Evolutionary conservation across 2,797 vertebrate species (phyloP), one percentile per base, ranked within the genome.

Genomic region (Epinephelus coioides): DNA sequence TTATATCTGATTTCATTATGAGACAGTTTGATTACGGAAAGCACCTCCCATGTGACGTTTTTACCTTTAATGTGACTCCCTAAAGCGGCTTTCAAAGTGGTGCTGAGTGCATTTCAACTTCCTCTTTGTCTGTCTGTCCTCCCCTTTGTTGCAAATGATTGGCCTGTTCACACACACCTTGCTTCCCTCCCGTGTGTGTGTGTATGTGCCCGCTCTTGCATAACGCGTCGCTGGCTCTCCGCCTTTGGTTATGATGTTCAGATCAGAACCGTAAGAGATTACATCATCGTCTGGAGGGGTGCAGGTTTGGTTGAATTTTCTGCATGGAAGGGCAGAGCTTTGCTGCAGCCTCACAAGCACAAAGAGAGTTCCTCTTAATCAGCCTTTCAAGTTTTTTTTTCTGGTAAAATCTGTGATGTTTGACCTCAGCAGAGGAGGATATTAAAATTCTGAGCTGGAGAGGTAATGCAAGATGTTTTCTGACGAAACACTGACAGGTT

Each of bases 221-320:
- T 92, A 94, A 95, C 70, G 46, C 74, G 46, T 34, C 27, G 12
- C 68, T 76, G 65, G 77, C 84, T 88, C 50, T 7, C 83, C 17
- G 43, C 81, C 83, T 78, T 88, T 64, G 57, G 67, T 85, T 85
- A 69, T 78, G 81, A 88, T 86, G 89, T 82, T 91, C 82, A 86
- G 86, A 90, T 92, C 83, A 78, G 86, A 86, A 86, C 73, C 46
- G 55, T 79, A 79, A 82, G 81, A 90, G 88, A 94, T 95, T 91
- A 94, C 92, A 89, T 95, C 94, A 95, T 84, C 71, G 73, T 88
- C 88, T 86, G 83, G 85, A 93, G 86, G 84, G 88, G 73, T 49
- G 79, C 88, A 84, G 86, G 87, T 89, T 91, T 83, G 81, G 82
- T 77, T 73, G 50, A 64, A 83, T 86, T 81, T 80, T 73, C 74